Evolutionary conservation across 2,888 invertebrate genomes (phyloP), one percentile per base, ranked within the genome.

Genomic region (Carterocephalus palaemon): DNA sequence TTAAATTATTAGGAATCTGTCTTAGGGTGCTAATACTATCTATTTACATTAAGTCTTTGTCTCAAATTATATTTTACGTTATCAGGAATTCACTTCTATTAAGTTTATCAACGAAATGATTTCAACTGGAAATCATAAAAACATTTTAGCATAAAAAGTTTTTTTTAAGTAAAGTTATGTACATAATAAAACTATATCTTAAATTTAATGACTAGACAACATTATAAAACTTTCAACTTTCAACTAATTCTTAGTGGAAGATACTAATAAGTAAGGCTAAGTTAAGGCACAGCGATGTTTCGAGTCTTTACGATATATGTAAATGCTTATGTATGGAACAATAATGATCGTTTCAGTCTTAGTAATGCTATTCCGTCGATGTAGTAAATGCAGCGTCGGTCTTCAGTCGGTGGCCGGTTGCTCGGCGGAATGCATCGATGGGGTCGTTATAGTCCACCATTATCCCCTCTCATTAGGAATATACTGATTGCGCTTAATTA

Each of bases 401-500:
- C 72, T 77, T 77, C 73, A 70, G 71, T 74, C 65, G 71, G 62
- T 65, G 67, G 67, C 70, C 71, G 69, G 71, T 73, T 72, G 60
- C 60, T 67, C 70, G 60, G 62, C 64, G 76, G 85, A 83, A 84
- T 84, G 84, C 79, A 72, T 84, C 81, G 82, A 81, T 81, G 78
- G 72, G 78, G 64, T 81, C 80, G 78, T 81, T 79, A 77, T 74
- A 77, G 77, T 74, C 84, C 75, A 79, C 79, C 75, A 85, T 85
- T 84, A 86, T 79, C 80, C 76, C 73, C 85, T 75, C 80, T 83
- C 86, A 84, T 86, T 86, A 86, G 83, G 83, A 83, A 84, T 86
- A 86, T 78, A 84, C 84, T 86, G 86, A 86, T 86, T 86, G 82
- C 81, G 80, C 75, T 83, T 86, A 86, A 86, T 86, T 86, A 82